A percentile compares a stretch with the other conserved stretches of the same genome.
Conservation (phyloP, 2,888 invertebrate genomes). For the Drosophila koepferae region DNA sequence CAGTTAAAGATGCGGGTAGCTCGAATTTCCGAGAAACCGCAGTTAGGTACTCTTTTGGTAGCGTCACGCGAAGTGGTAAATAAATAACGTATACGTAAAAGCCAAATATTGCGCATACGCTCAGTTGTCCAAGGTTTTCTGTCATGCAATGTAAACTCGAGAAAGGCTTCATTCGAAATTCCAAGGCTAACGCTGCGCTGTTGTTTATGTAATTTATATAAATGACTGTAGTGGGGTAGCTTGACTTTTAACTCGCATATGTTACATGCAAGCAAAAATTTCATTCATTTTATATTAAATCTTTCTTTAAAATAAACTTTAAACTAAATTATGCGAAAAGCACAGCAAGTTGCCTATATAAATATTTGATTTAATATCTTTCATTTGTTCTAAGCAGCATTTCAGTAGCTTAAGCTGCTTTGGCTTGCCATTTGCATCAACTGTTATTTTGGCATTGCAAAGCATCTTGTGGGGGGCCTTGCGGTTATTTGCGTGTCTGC, state of each 20-base stretch:
- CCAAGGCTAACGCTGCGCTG: conserved; percentile 34
- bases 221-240: conserved; percentile 9
- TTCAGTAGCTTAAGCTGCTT: conserved; percentile 5
- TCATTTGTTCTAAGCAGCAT: background rate
- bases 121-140: conserved; percentile 43
- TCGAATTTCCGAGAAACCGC: background rate
- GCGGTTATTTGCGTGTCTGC: conserved; percentile 70
- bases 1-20: background rate
- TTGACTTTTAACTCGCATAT: conserved; percentile 4
- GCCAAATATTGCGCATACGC: conserved; percentile 62
- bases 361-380: background rate
- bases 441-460: conserved; percentile 29
- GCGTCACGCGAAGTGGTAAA: conserved; percentile 29
- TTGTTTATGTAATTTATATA: conserved; percentile 15
- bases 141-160: conserved; percentile 25
- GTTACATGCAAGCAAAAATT: background rate
- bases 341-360: background rate
- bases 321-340: background rate
- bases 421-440: conserved; percentile 1
- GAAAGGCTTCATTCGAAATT: conserved; percentile 18
- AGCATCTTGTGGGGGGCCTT: conserved; percentile 37
- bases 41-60: conserved; percentile 24
- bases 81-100: conserved; percentile 50
- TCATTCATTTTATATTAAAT: background rate
- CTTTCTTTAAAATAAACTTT: background rate